Conservation (phyloP, 2,888 invertebrate genomes). For the Agrochola litura region DNA sequence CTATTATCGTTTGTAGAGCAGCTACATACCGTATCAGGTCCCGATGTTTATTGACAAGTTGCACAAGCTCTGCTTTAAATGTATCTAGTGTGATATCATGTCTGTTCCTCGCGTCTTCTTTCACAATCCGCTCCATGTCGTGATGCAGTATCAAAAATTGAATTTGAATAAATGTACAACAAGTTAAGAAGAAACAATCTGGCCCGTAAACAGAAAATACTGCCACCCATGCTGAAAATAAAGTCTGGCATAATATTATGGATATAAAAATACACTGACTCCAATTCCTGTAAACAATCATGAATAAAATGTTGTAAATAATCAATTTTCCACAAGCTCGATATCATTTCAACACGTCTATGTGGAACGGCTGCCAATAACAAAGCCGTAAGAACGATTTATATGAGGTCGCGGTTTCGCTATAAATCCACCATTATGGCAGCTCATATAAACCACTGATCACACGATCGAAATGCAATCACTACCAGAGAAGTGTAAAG, state of each 20-base stretch:
- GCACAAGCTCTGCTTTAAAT: constrained; percentile 58
- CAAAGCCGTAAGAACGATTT: constrained; percentile 57
- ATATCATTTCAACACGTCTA: constrained; percentile 50
- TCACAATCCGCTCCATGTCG: constrained; percentile 69
- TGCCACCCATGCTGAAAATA: constrained; percentile 58
- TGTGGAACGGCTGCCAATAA: constrained; percentile 54
- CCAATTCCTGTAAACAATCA: constrained; percentile 18
- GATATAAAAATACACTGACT: background rate
- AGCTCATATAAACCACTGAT: constrained; percentile 61
- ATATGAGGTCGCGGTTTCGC: constrained; percentile 60
- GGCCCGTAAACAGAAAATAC: constrained; percentile 71
- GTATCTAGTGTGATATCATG: constrained; percentile 26
- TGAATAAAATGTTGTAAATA: constrained; percentile 34
- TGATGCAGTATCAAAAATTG: constrained; percentile 73
- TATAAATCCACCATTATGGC: constrained; percentile 63
- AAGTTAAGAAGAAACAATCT: constrained; percentile 74
- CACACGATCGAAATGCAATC: constrained; percentile 62
- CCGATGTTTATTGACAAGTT: constrained; percentile 71
- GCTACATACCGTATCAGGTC: constrained; percentile 72
- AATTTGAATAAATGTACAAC: constrained; percentile 75
- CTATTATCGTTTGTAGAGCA: background rate
- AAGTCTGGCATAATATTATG: background rate
- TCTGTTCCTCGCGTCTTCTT: constrained; percentile 28
- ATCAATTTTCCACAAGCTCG: constrained; percentile 49
- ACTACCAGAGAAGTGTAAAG: constrained; percentile 36